Percentiles rank a stretch among this genome's conserved stretches.
Conservation (phyloP, 2,888 invertebrate species). For the Alviniconcha strummeri region DNA sequence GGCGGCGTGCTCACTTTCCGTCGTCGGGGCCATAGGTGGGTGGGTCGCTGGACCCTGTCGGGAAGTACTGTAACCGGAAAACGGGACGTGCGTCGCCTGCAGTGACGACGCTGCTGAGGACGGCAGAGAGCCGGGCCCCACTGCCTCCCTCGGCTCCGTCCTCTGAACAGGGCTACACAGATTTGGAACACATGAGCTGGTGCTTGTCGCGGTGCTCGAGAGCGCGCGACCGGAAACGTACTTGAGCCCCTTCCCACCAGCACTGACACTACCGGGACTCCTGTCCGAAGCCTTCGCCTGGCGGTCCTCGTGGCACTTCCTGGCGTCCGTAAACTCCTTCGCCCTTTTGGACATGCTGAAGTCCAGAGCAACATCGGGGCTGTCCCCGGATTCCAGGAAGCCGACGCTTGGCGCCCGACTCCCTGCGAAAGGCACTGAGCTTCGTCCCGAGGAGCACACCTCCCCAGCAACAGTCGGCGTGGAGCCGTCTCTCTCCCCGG, state of each 20-base stretch:
- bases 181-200: not conserved
- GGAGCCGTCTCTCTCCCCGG: not conserved
- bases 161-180: not conserved
- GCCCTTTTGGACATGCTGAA: constrained; percentile 28
- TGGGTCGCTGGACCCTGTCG: not conserved
- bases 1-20: not conserved
- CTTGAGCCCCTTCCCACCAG: not conserved
- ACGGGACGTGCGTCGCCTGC: not conserved
- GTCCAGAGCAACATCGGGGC: constrained; percentile 30
- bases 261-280: not conserved
- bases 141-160: not conserved
- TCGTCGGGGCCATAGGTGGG: not conserved
- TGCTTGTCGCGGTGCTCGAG: not conserved
- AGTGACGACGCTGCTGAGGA: not conserved
- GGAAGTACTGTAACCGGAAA: not conserved
- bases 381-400: not conserved
- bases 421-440: constrained; percentile 25
- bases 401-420: not conserved
- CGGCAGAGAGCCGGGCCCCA: not conserved
- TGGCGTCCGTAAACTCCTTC: not conserved
- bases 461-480: not conserved
- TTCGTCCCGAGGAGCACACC: not conserved
- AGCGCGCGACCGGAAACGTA: constrained; percentile 1
- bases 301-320: constrained; percentile 21
- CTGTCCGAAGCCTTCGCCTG: not conserved